Evolutionary conservation across 1,140 invertebrate species (phyloP), one percentile per base, ranked within the genome.

Genomic region (Bursaphelenchus mucronatus): DNA sequence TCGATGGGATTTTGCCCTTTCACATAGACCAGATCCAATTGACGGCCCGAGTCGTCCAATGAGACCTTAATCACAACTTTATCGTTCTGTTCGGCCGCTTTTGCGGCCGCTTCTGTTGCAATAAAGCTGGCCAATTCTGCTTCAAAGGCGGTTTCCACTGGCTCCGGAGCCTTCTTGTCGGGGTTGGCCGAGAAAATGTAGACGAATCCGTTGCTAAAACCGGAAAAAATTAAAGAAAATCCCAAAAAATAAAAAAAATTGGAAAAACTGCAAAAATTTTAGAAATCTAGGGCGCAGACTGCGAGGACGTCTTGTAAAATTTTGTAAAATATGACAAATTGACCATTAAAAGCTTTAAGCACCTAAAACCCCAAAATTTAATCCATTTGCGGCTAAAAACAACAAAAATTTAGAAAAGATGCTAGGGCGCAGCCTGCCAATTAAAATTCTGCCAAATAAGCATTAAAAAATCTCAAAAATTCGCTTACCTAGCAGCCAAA

Each of bases 11-110:
- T 87, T 72, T 88, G 86, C 21, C 76, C 78, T n/a, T 86, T 86
- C 79, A 95, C 94, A 79, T 90, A 97, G 0, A 92, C 91, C 56
- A 97, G 83, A 82, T 97, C 96, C 3, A 96, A 83, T n/a, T 63
- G 40, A 2, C 90, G 89, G 52, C 87, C 86, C 3, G 89, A 90
- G 79, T 95, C 92, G 79, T 94, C 89, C 63, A 97, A 88, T 73
- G 96, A 92, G 6, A 97, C 91, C 71, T 87, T 89, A 82, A 97
- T 75, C 3, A 49, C 75, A 11, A 76, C 74, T 10, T 58, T 58
- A 15, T 75, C 72, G 9, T 30, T 15, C 91, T 71, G 87, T 89
- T 82, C 97, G 72, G 2, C 45, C 63, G 13, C 68, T 66, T 39
- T 71, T 83, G 80, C 13, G 30, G 30, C 30, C 30, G 30, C 17